Conservation (phyloP, 2,888 invertebrate genomes). For the Siphlonurus alternatus region DNA sequence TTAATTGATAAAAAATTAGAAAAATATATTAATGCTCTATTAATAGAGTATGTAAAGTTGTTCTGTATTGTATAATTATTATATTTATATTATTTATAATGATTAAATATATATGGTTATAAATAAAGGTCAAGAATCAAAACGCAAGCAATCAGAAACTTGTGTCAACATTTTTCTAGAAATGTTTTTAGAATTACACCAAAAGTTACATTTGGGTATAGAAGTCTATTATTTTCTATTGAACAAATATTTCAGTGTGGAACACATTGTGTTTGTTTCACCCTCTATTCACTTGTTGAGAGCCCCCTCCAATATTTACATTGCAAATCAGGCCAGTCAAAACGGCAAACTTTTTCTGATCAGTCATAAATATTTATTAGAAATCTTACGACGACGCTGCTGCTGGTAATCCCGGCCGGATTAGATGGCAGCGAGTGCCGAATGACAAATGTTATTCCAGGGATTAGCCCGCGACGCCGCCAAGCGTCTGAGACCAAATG, state of each 20-base stretch:
- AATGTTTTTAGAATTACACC: too few relatives aligned
- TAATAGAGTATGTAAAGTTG: too few relatives aligned
- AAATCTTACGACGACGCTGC: neutral
- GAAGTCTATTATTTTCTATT: neutral
- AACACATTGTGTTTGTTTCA: neutral
- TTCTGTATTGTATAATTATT: too few relatives aligned
- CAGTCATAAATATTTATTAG: neutral
- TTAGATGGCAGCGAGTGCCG: neutral
- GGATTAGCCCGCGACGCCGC: neutral
- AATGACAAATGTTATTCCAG: neutral
- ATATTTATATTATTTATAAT: too few relatives aligned
- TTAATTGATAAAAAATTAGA: too few relatives aligned
- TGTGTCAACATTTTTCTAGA: too few relatives aligned
- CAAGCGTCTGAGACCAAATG: neutral
- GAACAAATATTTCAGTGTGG: neutral
- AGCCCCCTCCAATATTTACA: neutral
- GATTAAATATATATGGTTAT: too few relatives aligned
- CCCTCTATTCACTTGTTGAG: neutral
- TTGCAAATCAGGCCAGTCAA: neutral
- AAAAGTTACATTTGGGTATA: too few relatives aligned
- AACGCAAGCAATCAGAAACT: too few relatives aligned
- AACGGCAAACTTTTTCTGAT: neutral
- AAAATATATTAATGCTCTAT: too few relatives aligned
- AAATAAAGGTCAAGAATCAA: too few relatives aligned
- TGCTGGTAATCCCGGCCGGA: neutral